phyloP scores from a whole-genome alignment of 2,113 vertebrate species.

The Sialia sialis region DNA sequence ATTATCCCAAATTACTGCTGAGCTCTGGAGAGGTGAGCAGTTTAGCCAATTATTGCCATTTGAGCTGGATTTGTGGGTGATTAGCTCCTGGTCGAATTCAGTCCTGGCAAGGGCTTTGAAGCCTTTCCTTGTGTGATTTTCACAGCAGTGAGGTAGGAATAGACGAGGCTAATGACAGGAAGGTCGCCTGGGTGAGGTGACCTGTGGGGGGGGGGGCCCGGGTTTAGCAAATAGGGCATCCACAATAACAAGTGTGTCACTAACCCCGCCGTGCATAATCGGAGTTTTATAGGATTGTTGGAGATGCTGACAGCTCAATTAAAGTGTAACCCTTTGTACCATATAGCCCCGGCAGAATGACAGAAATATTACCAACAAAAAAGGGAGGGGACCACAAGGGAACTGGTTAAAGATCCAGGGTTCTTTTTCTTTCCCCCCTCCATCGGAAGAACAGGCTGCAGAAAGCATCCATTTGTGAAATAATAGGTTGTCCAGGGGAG shows the following conservation, averaged over 20 bases:
- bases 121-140: conserved; percentile 78
- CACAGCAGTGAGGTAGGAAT: conserved; percentile 81
- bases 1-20: conserved; percentile 87
- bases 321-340: conserved; percentile 80
- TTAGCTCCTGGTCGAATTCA: conserved; percentile 84
- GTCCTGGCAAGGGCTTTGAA: conserved; percentile 82
- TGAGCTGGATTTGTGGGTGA: conserved; percentile 87
- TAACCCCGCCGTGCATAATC: conserved; percentile 80
- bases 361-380: conserved; percentile 76
- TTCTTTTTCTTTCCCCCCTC: conserved; percentile 35
- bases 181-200: conserved; percentile 80
- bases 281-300: conserved; percentile 75
- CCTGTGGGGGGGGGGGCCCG: conserved; percentile 67
- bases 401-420: conserved; percentile 65
- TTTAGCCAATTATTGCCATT: conserved; percentile 88
- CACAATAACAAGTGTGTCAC: conserved; percentile 82
- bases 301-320: conserved; percentile 83
- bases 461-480: conserved; percentile 48
- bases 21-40: conserved; percentile 84
- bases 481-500: conserved; percentile 47
- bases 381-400: conserved; percentile 68
- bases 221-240: conserved; percentile 81
- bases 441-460: conserved; percentile 23
- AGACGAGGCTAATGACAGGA: conserved; percentile 82
- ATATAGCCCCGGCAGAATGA: conserved; percentile 62